Base-by-base conservation (phyloP, 1,140 invertebrate genomes). In the Pachypeltis micranthus region DNA sequence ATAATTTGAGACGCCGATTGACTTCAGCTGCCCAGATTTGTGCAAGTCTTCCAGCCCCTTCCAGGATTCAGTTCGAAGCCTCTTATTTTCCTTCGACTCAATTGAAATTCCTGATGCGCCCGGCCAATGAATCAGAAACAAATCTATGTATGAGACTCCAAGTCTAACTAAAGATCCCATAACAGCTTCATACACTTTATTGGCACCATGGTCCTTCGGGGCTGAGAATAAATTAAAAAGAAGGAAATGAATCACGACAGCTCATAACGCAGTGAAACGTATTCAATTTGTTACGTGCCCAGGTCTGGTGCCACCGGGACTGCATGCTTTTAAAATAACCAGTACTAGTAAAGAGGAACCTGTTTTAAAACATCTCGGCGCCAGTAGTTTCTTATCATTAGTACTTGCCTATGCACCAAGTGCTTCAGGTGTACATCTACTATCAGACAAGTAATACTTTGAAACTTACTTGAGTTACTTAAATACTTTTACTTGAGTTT, bases 71-170 rank as follows among this genome's bases (percentile, higher is more conserved):
- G 10, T 28, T 29, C 64, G 31, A 7, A 83, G 67, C 59, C 74
- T 68, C 31, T 67, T 64, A 72, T 91, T 86, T 24, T 77, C 70
- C 1, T 74, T 66, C 68, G 81, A 79, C 63, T 78, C 74, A 24
- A 79, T 76, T 19, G 77, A 70, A 39, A 80, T 70, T 58, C 80
- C 76, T 23, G 77, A 71, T 59, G 74, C 75, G 19, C 87, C 89
- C 39, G 90, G 90, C 85, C 89, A 93, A 71, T 93, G 90, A 66
- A 93, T 87, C 24, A 93, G 76, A 70, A 88, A 91, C n/a, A 93
- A 74, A 75, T 94, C 90, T 0, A 93, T 73, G 70, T 91, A 91
- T 34, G 79, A 75, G 3, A 79, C 75, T 59, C 82, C 77, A 1
- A 94, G 71, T 51, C 83, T 80, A 21, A 76, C 70, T 4, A 93